phyloP scores from a whole-genome alignment of 2,113 vertebrate species.

The Cisticola juncidis region DNA sequence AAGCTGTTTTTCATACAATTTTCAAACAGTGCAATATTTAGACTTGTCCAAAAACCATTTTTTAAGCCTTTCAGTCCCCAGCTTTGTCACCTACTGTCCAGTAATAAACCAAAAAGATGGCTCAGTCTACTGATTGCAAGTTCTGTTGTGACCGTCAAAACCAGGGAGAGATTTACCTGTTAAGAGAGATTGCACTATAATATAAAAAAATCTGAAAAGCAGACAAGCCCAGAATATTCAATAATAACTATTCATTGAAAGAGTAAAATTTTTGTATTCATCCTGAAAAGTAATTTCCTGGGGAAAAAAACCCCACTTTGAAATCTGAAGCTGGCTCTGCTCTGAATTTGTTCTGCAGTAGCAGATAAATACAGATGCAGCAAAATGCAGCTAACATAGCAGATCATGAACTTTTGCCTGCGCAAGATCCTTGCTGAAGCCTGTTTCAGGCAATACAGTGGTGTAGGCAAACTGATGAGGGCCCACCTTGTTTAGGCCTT shows the following conservation, averaged over 20 bases:
- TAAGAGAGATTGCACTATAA: neutral
- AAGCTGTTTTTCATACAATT: neutral
- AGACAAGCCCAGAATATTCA: neutral
- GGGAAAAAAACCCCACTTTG: rapidly evolving
- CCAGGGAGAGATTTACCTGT: neutral
- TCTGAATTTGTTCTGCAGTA: neutral
- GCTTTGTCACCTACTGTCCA: neutral
- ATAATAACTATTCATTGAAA: neutral
- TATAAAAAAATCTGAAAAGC: neutral
- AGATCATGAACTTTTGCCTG: neutral
- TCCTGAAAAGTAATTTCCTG: neutral
- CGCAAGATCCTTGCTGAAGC: neutral
- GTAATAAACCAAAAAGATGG: neutral
- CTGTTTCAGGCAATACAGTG: neutral
- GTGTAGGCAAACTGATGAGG: neutral
- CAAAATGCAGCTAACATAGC: neutral
- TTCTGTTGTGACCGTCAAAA: neutral
- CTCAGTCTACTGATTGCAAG: neutral
- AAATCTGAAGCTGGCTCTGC: neutral
- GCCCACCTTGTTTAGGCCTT: neutral
- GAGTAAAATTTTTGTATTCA: neutral
- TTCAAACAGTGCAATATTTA: neutral
- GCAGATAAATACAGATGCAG: neutral
- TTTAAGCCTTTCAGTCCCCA: neutral
- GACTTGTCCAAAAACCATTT: neutral